phyloP scores from a whole-genome alignment of 2,113 vertebrate genomes.

The Anguilla rostrata region DNA sequence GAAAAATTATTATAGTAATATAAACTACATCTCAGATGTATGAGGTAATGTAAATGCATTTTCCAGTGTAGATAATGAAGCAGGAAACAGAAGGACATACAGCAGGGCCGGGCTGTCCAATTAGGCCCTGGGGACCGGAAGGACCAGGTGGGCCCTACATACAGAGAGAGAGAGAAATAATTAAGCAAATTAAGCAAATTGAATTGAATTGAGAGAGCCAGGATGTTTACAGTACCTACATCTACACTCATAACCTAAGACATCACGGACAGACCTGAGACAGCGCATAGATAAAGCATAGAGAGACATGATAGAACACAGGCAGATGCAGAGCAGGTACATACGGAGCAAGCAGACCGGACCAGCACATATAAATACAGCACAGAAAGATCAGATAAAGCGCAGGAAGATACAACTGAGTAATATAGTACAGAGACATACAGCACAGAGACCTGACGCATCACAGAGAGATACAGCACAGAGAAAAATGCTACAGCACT shows the following conservation, averaged over 20 bases:
- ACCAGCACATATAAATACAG: no score
- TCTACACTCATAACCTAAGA: not conserved
- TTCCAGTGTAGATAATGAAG: not conserved
- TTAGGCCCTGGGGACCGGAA: slow-evolving; percentile 77
- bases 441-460: no score
- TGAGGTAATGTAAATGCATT: not conserved
- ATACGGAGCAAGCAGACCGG: no score
- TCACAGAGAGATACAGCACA: no score
- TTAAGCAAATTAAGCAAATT: not conserved
- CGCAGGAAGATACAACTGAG: no score
- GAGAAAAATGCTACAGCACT: no score
- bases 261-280: not conserved
- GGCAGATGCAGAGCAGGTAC: no score
- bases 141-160: slow-evolving; percentile 76
- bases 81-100: not conserved
- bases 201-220: not conserved
- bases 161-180: not conserved
- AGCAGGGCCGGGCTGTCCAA: slow-evolving; percentile 75
- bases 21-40: not conserved
- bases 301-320: not conserved
- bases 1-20: not conserved
- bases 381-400: no score
- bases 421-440: no score
- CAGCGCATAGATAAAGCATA: not conserved
- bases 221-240: not conserved